Percentiles rank a stretch among this genome's conserved stretches.
phyloP scores from a whole-genome alignment of 2,113 vertebrate species.

The Fregetta grallaria region DNA sequence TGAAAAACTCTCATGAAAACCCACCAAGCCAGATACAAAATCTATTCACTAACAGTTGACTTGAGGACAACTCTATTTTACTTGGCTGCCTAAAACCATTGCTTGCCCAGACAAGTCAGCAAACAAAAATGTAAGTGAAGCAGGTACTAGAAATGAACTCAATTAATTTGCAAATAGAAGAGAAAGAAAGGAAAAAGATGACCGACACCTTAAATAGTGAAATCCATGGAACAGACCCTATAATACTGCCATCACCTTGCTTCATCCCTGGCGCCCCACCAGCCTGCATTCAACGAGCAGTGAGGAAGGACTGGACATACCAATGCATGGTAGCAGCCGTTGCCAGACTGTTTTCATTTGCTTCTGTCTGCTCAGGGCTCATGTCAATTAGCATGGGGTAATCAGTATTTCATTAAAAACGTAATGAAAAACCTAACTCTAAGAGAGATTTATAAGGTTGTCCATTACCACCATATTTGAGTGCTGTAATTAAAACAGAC shows the following conservation, averaged over 20 bases:
- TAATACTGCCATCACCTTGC: background rate
- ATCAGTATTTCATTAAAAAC: background rate
- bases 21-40: constrained; percentile 18
- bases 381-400: background rate
- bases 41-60: constrained; percentile 19
- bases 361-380: background rate
- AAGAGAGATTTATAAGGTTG: background rate
- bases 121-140: constrained; percentile 18
- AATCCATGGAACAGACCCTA: background rate
- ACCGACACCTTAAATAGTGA: background rate
- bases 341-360: background rate
- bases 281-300: background rate
- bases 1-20: constrained; percentile 9
- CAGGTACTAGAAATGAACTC: background rate
- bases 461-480: background rate
- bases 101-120: background rate
- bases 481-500: background rate
- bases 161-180: background rate
- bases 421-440: background rate
- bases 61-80: constrained; percentile 47
- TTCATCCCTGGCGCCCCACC: background rate
- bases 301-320: background rate
- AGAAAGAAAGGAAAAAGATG: background rate
- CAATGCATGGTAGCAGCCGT: background rate
- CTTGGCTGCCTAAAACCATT: constrained; percentile 36